Evolutionary conservation across 2,888 invertebrate genomes (phyloP).

Genomic region (Cistogaster globosa): DNA sequence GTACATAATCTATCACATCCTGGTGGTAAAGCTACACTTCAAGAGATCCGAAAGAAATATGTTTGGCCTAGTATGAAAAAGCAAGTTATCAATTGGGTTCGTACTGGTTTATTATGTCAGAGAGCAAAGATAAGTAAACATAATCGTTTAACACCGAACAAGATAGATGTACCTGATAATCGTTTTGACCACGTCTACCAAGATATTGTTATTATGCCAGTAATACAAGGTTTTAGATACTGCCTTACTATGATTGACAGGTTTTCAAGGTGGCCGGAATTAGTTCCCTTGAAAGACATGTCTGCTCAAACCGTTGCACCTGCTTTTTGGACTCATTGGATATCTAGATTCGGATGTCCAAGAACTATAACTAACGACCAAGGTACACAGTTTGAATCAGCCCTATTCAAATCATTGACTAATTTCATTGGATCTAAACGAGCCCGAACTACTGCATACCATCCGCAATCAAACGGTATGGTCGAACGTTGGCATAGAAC

Average conservation of each 20-base stretch:
- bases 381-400: constrained; percentile 54
- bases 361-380: constrained; percentile 36
- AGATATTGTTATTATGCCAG: constrained; percentile 73
- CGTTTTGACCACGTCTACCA: constrained; percentile 80
- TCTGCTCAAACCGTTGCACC: constrained; percentile 1
- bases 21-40: constrained; percentile 14
- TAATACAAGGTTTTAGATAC: constrained; percentile 20
- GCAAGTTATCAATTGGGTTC: constrained; percentile 30
- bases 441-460: constrained; percentile 61
- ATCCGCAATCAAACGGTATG: constrained; percentile 59
- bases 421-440: constrained; percentile 47
- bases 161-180: constrained; percentile 40
- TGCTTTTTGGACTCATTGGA: constrained; percentile 15
- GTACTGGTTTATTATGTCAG: constrained; percentile 51
- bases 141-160: constrained; percentile 21
- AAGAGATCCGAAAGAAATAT: constrained; percentile 14
- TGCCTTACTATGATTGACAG: constrained; percentile 15
- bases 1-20: constrained; percentile 13
- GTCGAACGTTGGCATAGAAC: constrained; percentile 66
- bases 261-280: constrained; percentile 22
- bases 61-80: constrained; percentile 23
- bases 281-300: constrained; percentile 12
- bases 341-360: constrained; percentile 17
- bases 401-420: constrained; percentile 40
- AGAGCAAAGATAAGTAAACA: constrained; percentile 26